Evolutionary conservation across 1,140 invertebrate genomes (phyloP), one percentile per base, ranked within the genome.

Genomic region (Heliconius eleuchia): DNA sequence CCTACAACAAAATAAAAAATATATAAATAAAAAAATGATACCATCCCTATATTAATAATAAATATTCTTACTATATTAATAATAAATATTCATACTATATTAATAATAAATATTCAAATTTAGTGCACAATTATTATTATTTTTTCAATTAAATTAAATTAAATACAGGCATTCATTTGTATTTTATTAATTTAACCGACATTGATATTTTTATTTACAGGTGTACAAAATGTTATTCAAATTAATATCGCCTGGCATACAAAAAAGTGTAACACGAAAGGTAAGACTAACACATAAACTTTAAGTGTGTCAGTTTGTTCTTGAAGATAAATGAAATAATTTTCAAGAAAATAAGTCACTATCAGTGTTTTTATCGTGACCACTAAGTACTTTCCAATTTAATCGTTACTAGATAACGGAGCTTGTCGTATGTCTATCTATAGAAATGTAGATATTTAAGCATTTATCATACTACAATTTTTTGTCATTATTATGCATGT

Each of bases 1-100:
- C 83, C 92, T 90, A 92, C 66, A 83, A 84, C 75, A 50, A 71
- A 82, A 79, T 57, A n/a, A 57, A 34, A 75, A 18, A n/a, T 60
- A 52, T 34, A 37, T 60, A 66, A 66, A 66, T 66, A 5, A 30
- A 66, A 66, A 60, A 11, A 27, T 9, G 7, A 9, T 60, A 60
- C 42, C 42, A 46, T 46, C 13, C 4, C 3, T 46, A 16, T 46
- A 13, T 18, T 23, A 57, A 52, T 18, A 52, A 52, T 7, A 42
- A 9, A 42, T 42, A 42, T 42, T 52, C 1, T 2, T 52, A 16
- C 16, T 52, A 23, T 23, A 23, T 23, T 23, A 23, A 23, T 23
- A 23, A 23, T 23, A 42, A 9, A 42, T 42, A 42, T 42, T 52
- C 1, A 16, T 52, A 16, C 16, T 52, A 23, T 23, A 23, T 23